Evolutionary conservation across 2,888 invertebrate species (phyloP), one percentile per base, ranked within the genome.

Genomic region (Sesamia inferens): DNA sequence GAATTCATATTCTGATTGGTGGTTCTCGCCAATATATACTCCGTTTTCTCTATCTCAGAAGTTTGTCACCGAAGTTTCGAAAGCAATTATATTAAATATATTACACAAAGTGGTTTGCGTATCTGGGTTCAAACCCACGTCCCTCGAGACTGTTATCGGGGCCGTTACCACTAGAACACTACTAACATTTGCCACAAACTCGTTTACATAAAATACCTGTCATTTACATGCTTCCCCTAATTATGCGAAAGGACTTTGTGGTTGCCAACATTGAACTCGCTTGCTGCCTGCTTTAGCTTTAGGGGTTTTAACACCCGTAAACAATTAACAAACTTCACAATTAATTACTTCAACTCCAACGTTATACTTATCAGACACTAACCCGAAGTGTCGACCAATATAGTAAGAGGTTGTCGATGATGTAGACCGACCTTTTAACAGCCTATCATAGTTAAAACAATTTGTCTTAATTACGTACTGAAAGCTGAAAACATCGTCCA

Each of bases 401-500:
- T 66, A 76, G 68, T 59, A 62, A 19, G 31, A 42, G 55, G 61
- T 58, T 59, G 51, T 57, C 31, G 59, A 51, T 67, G 22, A 39
- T 44, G 31, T 24, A 31, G n/a, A 19, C 62, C 31, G 39, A 16
- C 58, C 59, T 48, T 69, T 69, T 47, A 66, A 68, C 63, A 74
- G 71, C 69, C 68, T 47, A 68, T 72, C 67, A 22, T 74, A 48
- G 72, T 84, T 74, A 58, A 58, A 51, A 47, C 58, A 59, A 82
- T 81, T 71, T 84, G 74, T 71, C 63, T 59, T 54, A 63, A 84
- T 84, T 70, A 71, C 24, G 11, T 24, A 59, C 64, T 64, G 69
- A 73, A 63, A 64, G 61, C 51, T 55, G 55, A 62, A 82, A 83
- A 82, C 59, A 70, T 55, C n/a, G 16, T 13, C n/a, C 2, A 51